Percentiles rank a stretch among this genome's conserved stretches.
Conservation (phyloP, 2,797 vertebrate species). For the Sternotherus odoratus region DNA sequence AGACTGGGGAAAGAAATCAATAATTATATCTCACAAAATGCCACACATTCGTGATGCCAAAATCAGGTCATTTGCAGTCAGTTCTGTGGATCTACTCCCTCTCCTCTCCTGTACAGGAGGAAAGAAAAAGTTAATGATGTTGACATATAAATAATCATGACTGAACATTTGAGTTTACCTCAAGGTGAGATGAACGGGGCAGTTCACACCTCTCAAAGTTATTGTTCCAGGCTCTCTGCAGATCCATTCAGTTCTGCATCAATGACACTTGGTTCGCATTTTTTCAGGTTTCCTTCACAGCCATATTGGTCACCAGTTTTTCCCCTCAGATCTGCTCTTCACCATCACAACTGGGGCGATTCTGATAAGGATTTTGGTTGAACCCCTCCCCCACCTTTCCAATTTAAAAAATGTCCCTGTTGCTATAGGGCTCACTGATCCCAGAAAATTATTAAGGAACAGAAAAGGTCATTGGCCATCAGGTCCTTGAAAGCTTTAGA, state of each 20-base stretch:
- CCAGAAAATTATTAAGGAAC: constrained; percentile 24
- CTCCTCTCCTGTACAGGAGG: background rate
- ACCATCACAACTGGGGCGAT: background rate
- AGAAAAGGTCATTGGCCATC: constrained; percentile 30
- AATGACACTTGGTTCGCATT: background rate
- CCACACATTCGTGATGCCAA: background rate
- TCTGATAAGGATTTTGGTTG: constrained; percentile 32
- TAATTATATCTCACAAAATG: constrained; percentile 34
- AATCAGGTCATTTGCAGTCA: background rate
- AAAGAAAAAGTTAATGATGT: too few species aligned
- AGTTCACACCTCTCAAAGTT: too few species aligned
- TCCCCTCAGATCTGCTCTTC: constrained; percentile 23
- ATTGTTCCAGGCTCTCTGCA: too few species aligned
- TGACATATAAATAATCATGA: too few species aligned
- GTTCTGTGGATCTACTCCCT: background rate
- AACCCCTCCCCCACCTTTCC: background rate
- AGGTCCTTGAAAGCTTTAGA: constrained; percentile 51
- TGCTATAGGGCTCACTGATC: constrained; percentile 41
- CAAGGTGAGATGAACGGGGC: too few species aligned
- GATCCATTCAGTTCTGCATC: background rate
- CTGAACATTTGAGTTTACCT: too few species aligned
- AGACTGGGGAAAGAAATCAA: background rate
- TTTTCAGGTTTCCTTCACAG: too few species aligned
- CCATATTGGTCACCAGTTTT: too few species aligned
- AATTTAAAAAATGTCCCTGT: constrained; percentile 48